phyloP scores from a whole-genome alignment of 2,113 vertebrate genomes.

The Collichthys lucidus region DNA sequence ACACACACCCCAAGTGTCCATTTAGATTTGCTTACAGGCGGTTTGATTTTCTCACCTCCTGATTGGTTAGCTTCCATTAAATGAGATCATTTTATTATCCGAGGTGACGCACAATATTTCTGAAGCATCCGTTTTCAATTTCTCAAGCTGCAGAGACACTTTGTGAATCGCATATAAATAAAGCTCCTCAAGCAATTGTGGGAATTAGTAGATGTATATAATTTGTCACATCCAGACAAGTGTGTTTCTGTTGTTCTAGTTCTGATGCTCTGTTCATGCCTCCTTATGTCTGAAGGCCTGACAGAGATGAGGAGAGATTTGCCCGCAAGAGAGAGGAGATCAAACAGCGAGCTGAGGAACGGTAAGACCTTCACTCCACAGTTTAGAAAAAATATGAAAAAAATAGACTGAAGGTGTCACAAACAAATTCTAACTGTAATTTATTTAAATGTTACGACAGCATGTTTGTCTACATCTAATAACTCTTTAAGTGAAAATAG shows the following conservation, averaged over 20 bases:
- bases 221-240: neutral
- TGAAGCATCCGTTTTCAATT: neutral
- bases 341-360: slow-evolving; percentile 76
- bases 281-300: slow-evolving; percentile 56
- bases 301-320: slow-evolving; percentile 80
- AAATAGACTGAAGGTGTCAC: neutral
- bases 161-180: neutral
- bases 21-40: neutral
- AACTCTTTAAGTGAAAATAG: neutral
- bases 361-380: slow-evolving; percentile 70
- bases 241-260: slow-evolving; percentile 11
- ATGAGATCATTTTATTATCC: neutral
- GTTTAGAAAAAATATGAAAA: neutral
- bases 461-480: neutral
- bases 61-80: neutral
- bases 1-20: neutral
- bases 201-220: neutral
- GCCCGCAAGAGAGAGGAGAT: slow-evolving; percentile 78
- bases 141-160: neutral
- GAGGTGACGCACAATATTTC: neutral
- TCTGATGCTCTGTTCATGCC: slow-evolving; percentile 26
- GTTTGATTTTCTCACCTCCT: slow-evolving; percentile 23
- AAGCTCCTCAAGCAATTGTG: neutral
- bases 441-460: neutral
- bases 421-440: neutral